Base-by-base conservation (phyloP, 2,797 vertebrate species). In the Dipus sagitta region DNA sequence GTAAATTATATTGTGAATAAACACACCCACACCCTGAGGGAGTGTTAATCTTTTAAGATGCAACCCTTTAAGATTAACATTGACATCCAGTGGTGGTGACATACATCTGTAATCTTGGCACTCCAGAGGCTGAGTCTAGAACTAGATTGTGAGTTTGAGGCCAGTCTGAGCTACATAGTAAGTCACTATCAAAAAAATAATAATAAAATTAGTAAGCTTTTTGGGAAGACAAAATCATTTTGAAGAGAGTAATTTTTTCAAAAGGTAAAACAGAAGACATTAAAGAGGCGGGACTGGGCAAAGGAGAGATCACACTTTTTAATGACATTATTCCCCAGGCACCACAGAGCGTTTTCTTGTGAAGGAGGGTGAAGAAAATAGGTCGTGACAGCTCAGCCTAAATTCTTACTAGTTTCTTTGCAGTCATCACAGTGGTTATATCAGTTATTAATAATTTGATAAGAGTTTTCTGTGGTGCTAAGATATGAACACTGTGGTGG, bases 231-330 rank as follows among this genome's bases (percentile, higher is more conserved):
- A 70, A 67, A 90, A 88, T 88, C 0, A 20, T 86, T 88, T 87
- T 65, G 60, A 78, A 90, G 32, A 82, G 42, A 77, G 68, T 34
- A 70, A 47, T 65, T 38, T 93, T 93, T 88, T 93, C 28, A 76
- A 75, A 93, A 30, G 8, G 12, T 21, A 83, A 62, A 67, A 17
- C 17, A 83, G 13, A 82, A 87, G 62, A 26, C 38, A 47, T 34
- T 28, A 87, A 42, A 21, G 21, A 34, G 30, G 68, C 70, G 8
- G 6, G 10, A 24, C 47, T 60, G 6, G n/a, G 42, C 54, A 34
- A 15, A 0, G 9, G 28, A 21, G 17, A 52, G 23, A 23, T 38
- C 38, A 38, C 11, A 9, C 1, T 6, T 72, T 70, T 79, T 32
- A 60, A 67, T 86, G n/a, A 54, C 42, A 47, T 54, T n/a, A 13